phyloP scores from a whole-genome alignment of 2,113 vertebrate species.

The Zosterops lateralis region DNA sequence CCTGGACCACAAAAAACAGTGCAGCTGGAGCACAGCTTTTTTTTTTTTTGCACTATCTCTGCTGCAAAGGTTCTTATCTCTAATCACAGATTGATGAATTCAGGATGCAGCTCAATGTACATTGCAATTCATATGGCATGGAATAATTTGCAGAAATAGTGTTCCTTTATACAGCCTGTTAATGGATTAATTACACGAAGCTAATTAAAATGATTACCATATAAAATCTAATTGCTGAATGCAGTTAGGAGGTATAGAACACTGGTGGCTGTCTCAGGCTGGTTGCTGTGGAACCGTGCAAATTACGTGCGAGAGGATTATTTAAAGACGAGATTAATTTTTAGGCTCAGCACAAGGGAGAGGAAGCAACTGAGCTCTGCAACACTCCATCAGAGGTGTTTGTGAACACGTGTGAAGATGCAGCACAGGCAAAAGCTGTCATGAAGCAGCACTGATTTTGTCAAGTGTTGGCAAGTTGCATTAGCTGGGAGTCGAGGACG shows the following conservation, averaged over 20 bases:
- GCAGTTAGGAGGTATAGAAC: not conserved
- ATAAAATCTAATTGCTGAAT: not conserved
- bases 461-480: not conserved
- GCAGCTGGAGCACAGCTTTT: not conserved
- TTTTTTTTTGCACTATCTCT: not conserved
- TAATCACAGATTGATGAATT: not conserved
- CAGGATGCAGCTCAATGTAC: not conserved
- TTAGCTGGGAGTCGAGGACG: not conserved
- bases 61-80: conserved; percentile 1
- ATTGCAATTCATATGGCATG: not conserved
- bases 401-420: not conserved
- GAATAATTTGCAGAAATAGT: conserved; percentile 26
- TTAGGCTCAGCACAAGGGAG: not conserved
- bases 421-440: not conserved
- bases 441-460: not conserved
- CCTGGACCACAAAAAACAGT: not conserved
- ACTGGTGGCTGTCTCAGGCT: conserved; percentile 8
- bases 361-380: not conserved
- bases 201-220: conserved; percentile 28
- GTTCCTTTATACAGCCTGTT: not conserved
- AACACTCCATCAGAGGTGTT: not conserved
- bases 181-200: conserved; percentile 37
- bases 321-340: not conserved
- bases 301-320: not conserved
- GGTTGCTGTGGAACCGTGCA: not conserved